Conservation (phyloP, 1,140 invertebrate genomes). For the Heliothis virescens region DNA sequence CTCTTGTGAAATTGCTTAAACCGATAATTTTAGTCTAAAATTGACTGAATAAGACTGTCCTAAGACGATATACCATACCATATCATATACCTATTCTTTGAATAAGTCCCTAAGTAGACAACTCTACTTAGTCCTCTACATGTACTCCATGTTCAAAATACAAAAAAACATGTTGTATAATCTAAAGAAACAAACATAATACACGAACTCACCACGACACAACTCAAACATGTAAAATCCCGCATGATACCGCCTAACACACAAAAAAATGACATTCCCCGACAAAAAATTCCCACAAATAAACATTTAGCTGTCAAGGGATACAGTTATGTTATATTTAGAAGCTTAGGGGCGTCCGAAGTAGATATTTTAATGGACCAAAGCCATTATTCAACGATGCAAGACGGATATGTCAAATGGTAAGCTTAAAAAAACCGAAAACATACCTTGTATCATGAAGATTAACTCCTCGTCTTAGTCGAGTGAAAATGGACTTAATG, state of each 20-base stretch:
- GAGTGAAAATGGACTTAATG: slow-evolving; percentile 56
- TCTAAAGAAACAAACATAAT: slow-evolving; percentile 36
- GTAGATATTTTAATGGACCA: slow-evolving; percentile 67
- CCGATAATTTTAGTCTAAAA: too few relatives aligned
- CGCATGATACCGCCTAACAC: slow-evolving; percentile 41
- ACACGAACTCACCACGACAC: slow-evolving; percentile 50
- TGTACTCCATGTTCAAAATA: slow-evolving; percentile 29
- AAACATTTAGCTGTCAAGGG: slow-evolving; percentile 66
- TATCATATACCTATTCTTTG: neutral
- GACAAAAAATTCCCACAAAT: slow-evolving; percentile 69
- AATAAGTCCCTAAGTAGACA: neutral
- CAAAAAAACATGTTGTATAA: slow-evolving; percentile 36
- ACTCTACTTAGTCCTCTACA: slow-evolving; percentile 6
- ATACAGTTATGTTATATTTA: slow-evolving; percentile 66
- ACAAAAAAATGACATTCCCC: slow-evolving; percentile 54
- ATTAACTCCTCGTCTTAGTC: slow-evolving; percentile 54
- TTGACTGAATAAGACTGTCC: neutral
- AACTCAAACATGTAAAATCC: slow-evolving; percentile 40
- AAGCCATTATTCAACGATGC: slow-evolving; percentile 64
- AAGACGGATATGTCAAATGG: slow-evolving; percentile 64
- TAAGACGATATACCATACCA: neutral
- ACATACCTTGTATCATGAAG: slow-evolving; percentile 47
- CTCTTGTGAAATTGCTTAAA: too few relatives aligned
- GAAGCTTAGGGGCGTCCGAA: slow-evolving; percentile 62
- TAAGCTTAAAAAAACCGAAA: slow-evolving; percentile 59